phyloP scores from a whole-genome alignment of 2,113 vertebrate genomes.

The Mesocricetus auratus region DNA sequence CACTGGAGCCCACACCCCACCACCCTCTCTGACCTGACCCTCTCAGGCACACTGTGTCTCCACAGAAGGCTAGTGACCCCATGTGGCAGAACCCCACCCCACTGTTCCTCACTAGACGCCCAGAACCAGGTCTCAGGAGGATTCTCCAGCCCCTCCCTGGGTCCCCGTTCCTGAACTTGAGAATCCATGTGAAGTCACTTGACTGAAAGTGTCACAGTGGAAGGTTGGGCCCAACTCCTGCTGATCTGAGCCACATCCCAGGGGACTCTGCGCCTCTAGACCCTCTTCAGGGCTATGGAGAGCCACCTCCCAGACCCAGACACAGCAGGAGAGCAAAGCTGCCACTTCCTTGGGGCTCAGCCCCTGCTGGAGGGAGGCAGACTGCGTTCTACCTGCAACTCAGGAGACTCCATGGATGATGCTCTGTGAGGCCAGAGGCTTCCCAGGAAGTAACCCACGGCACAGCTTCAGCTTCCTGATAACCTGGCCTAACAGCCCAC shows the following conservation, averaged over 20 bases:
- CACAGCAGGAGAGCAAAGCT: rapidly evolving
- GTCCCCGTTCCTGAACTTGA: not conserved
- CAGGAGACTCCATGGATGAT: rapidly evolving
- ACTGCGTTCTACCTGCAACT: not conserved
- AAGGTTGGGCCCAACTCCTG: not conserved
- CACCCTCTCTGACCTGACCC: no score
- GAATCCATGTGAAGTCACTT: not conserved
- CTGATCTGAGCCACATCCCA: not conserved
- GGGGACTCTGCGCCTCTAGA: not conserved
- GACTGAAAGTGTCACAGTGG: not conserved
- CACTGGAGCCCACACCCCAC: no score
- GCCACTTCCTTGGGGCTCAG: not conserved
- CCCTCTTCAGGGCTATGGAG: not conserved
- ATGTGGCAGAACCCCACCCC: not conserved
- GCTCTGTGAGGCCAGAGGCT: not conserved
- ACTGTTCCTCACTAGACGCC: not conserved
- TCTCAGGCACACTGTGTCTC: not conserved
- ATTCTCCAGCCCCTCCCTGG: not conserved
- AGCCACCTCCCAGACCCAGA: not conserved
- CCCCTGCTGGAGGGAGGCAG: not conserved
- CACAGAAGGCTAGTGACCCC: not conserved
- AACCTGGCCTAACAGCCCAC: not conserved
- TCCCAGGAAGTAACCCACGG: not conserved
- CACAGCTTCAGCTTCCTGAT: not conserved
- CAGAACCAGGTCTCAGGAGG: not conserved